Evolutionary conservation across 2,113 vertebrate species (phyloP), one percentile per base, ranked within the genome.

Genomic region (Furnarius figulus): DNA sequence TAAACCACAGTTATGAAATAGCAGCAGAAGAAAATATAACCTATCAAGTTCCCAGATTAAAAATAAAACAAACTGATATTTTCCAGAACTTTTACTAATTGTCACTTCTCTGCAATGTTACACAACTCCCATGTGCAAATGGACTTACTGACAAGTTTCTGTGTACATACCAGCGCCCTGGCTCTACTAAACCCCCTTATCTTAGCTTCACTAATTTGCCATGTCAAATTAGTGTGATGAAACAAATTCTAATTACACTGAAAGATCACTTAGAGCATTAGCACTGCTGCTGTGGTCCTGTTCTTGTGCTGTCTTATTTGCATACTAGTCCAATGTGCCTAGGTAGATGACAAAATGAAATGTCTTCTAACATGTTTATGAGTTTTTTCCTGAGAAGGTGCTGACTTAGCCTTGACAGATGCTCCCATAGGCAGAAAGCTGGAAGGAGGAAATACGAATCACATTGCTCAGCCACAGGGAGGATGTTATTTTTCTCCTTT

Each of bases 181-280:
- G 75, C 78, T 91, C 85, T 74, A 92, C 79, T 95, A 97, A 97
- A 84, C 74, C 87, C 87, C 94, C 87, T 98, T 97, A 88, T 87
- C 97, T 97, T 95, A 97, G 96, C 92, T 97, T 93, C 87, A 95
- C 95, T 98, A 98, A 98, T 98, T 98, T 98, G 96, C 95, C 96
- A 76, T 92, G 89, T 98, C 98, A 97, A 98, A 97, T 97, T 96
- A 95, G 95, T 93, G 93, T 96, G 96, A 98, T 97, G 95, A 97
- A 98, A 97, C 97, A 97, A 97, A 97, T 92, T 97, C 96, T 97
- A 97, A 98, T 98, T 97, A 97, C 86, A 89, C 61, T 70, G 92
- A 93, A 97, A 95, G 95, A 97, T 97, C 96, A 93, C 97, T 98
- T 90, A 97, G 91, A 96, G 93, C 80, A 93, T 97, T 94, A 97